These are phyloP conservation scores for Thamnophis sirtalis DNA, from an alignment of 2,113 vertebrate species.

Conservation along the genomic window DNA sequence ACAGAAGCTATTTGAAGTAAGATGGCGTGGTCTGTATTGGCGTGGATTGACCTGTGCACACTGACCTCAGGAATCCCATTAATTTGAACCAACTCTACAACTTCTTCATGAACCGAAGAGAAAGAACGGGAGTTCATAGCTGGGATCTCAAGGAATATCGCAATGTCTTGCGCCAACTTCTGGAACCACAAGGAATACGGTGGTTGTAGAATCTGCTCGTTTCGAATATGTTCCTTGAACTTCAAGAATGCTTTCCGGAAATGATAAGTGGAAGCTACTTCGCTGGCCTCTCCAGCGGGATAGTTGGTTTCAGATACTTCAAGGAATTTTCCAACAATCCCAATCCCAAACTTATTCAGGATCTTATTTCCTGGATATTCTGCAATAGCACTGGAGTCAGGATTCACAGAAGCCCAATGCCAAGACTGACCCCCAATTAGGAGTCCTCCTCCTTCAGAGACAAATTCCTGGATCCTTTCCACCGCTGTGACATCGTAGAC, in stretches of 20 bases:
- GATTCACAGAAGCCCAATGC: conserved; percentile 62
- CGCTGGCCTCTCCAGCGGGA: conserved; percentile 38
- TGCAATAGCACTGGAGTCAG: conserved; percentile 45
- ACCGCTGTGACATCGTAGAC: conserved; percentile 37
- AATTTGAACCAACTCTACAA: conserved; percentile 60
- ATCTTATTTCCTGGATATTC: conserved; percentile 57
- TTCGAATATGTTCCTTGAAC: conserved; percentile 59
- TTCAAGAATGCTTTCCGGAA: conserved; percentile 62
- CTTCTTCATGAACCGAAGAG: conserved; percentile 51
- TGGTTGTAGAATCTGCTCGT: not conserved
- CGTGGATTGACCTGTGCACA: conserved; percentile 49
- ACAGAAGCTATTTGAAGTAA: conserved; percentile 63
- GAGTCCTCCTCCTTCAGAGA: conserved; percentile 73
- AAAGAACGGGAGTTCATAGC: conserved; percentile 51
- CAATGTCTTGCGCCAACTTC: conserved; percentile 56
- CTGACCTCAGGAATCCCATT: conserved; percentile 62
- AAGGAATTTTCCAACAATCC: conserved; percentile 64
- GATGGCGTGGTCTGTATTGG: conserved; percentile 60
- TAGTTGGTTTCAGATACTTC: not conserved
- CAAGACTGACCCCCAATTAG: conserved; percentile 74
- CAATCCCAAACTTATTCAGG: conserved; percentile 73
- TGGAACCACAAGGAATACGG: not conserved
- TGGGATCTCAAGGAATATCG: conserved; percentile 57
- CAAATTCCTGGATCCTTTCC: conserved; percentile 64
- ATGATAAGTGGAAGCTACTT: conserved; percentile 57